A percentile compares a stretch with the other conserved stretches of the same genome.
Conservation (phyloP, 2,888 invertebrate genomes). For the Sisyra terminalis region DNA sequence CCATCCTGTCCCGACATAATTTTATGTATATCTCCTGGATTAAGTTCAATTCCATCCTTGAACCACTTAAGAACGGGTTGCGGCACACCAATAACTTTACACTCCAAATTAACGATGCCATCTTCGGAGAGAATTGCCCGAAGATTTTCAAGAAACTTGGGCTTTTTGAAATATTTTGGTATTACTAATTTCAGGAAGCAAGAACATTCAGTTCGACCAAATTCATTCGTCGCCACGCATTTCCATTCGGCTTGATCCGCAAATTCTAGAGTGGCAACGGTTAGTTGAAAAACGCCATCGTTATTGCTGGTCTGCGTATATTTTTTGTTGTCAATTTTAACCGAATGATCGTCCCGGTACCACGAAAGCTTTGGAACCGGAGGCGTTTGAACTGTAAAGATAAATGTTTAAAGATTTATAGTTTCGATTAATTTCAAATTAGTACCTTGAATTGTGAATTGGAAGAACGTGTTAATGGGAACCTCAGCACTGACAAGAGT, state of each 20-base stretch:
- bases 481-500: conserved; percentile 71
- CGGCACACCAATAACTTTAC: conserved; percentile 83
- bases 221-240: conserved; percentile 77
- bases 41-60: conserved; percentile 76
- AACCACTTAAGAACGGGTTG: conserved; percentile 85
- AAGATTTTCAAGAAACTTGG: conserved; percentile 70
- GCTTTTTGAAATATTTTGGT: conserved; percentile 78
- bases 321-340: conserved; percentile 43
- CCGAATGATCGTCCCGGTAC: conserved; percentile 73
- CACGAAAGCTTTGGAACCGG: conserved; percentile 71
- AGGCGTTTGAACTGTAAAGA: conserved; percentile 49
- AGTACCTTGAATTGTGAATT: conserved; percentile 63
- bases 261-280: conserved; percentile 58
- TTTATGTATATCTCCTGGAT: conserved; percentile 80
- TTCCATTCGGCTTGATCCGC: conserved; percentile 86
- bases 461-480: conserved; percentile 65
- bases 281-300: conserved; percentile 53
- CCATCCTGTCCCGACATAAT: conserved; percentile 81
- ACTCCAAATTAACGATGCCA: conserved; percentile 80
- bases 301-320: conserved; percentile 54
- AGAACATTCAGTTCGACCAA: conserved; percentile 75
- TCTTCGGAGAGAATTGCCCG: conserved; percentile 75
- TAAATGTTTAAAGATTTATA: conserved; percentile 13
- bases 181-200: conserved; percentile 72
- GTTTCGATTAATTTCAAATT: neutral